Conservation (phyloP, 2,888 invertebrate species). For the Tetranychus piercei region DNA sequence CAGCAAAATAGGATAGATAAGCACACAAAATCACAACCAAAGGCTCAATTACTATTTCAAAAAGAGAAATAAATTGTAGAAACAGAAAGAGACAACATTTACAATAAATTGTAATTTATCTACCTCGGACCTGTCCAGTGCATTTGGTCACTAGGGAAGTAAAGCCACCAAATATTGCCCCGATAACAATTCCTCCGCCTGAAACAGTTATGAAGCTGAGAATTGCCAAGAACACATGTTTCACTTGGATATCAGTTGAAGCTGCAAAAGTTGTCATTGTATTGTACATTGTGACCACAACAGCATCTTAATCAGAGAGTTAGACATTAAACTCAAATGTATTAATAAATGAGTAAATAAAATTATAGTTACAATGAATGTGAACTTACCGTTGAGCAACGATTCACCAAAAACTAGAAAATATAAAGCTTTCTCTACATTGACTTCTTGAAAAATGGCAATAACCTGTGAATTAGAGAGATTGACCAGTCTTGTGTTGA, state of each 20-base stretch:
- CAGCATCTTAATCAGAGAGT: slow-evolving; percentile 19
- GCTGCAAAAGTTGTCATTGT: not conserved
- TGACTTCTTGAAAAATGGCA: slow-evolving; percentile 40
- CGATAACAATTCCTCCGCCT: slow-evolving; percentile 37
- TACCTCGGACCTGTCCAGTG: slow-evolving; percentile 31
- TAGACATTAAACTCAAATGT: not conserved
- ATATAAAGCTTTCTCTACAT: slow-evolving; percentile 41
- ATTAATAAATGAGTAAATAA: too few relatives aligned
- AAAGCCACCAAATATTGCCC: slow-evolving; percentile 36
- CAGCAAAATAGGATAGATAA: slow-evolving; percentile 38
- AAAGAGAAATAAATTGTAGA: slow-evolving; percentile 9
- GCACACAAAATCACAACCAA: slow-evolving; percentile 39
- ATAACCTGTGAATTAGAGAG: slow-evolving; percentile 30
- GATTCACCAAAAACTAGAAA: slow-evolving; percentile 43
- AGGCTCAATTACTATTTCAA: slow-evolving; percentile 39
- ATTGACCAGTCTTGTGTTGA: not conserved
- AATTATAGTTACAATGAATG: not conserved
- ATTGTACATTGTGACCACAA: slow-evolving; percentile 18
- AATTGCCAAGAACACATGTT: slow-evolving; percentile 30
- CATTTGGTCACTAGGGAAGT: slow-evolving; percentile 33
- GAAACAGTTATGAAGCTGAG: slow-evolving; percentile 38
- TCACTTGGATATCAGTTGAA: not conserved
- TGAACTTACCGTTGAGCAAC: slow-evolving; percentile 37
- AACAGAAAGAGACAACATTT: not conserved
- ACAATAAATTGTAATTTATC: not conserved